These are phyloP conservation scores for Phasia obesa DNA, from an alignment of 2,888 invertebrate genomes.

Conservation along the genomic window DNA sequence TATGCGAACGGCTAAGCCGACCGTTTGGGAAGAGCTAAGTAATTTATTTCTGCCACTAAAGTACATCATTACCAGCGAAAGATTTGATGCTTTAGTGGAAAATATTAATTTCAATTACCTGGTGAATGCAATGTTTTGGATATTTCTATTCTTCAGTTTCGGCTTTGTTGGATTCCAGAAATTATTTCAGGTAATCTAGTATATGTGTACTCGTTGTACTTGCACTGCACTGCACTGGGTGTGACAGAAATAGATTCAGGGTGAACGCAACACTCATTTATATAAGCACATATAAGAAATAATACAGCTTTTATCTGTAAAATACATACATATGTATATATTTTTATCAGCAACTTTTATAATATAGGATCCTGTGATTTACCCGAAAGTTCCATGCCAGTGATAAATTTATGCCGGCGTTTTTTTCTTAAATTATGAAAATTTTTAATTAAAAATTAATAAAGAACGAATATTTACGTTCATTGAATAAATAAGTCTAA, in stretches of 20 bases:
- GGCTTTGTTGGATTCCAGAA: slow-evolving; percentile 80
- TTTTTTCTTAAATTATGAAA: neutral
- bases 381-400: neutral
- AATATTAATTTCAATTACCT: slow-evolving; percentile 80
- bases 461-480: neutral
- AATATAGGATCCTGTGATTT: neutral
- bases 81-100: slow-evolving; percentile 79
- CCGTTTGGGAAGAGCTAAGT: slow-evolving; percentile 80
- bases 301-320: neutral
- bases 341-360: slow-evolving; percentile 22
- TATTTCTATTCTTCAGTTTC: slow-evolving; percentile 78
- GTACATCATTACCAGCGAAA: slow-evolving; percentile 79
- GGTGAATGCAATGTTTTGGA: slow-evolving; percentile 81
- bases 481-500: neutral
- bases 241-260: slow-evolving; percentile 65
- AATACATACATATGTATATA: neutral
- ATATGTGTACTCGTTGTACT: slow-evolving; percentile 18
- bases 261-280: slow-evolving; percentile 37
- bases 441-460: neutral
- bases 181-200: slow-evolving; percentile 78
- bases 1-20: slow-evolving; percentile 79
- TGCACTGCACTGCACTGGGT: slow-evolving; percentile 18
- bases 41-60: slow-evolving; percentile 81
- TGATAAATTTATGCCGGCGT: neutral
- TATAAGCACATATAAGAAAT: slow-evolving; percentile 18